Evolutionary conservation across 35 echinoderm and acorn worm species (phyloP).

Genomic region (Patiria miniata): DNA sequence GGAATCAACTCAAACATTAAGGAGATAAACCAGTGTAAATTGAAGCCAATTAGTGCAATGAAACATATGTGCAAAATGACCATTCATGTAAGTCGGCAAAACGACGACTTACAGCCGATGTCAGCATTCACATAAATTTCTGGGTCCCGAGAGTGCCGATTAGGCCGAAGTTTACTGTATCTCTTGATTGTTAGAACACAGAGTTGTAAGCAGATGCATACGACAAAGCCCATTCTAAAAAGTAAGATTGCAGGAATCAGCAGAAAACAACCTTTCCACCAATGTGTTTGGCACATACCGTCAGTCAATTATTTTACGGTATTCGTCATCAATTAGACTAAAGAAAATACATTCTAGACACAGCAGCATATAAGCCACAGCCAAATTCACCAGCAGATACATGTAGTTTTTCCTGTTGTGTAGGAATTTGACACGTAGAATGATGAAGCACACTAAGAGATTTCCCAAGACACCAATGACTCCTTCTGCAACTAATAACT

Average conservation of each 20-base stretch:
- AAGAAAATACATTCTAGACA: not conserved
- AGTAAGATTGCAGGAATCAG: not conserved
- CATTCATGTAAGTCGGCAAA: too few species aligned
- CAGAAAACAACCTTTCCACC: not conserved
- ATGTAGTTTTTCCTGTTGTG: not conserved
- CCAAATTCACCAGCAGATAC: constrained; percentile 16
- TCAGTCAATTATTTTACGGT: not conserved
- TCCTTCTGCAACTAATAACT: not conserved
- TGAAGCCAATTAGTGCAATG: too few species aligned
- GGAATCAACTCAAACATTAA: too few species aligned
- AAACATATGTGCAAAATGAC: too few species aligned
- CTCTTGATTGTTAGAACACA: not conserved
- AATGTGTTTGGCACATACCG: not conserved
- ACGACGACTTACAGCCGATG: too few species aligned
- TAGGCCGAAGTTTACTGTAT: too few species aligned
- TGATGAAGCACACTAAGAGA: not conserved
- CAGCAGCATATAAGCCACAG: not conserved
- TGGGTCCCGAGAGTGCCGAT: too few species aligned
- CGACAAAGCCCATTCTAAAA: not conserved
- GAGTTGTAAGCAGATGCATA: not conserved
- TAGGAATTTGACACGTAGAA: constrained; percentile 1
- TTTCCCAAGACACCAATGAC: not conserved
- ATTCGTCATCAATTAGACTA: not conserved
- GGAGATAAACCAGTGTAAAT: too few species aligned
- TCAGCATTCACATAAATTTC: too few species aligned